phyloP scores from a whole-genome alignment of 2,888 invertebrate genomes.

The Girardia tigrina region DNA sequence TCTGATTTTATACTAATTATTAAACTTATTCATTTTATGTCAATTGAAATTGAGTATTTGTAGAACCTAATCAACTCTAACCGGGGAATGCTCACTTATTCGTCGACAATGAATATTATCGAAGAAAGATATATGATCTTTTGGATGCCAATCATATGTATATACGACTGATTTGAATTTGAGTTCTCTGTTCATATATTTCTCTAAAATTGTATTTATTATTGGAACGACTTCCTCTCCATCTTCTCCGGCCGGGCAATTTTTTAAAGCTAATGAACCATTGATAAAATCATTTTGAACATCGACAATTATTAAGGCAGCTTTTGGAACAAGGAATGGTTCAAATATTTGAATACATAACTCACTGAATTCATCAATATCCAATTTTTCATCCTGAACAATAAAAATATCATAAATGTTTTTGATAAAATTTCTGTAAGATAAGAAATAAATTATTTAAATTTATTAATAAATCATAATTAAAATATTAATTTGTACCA shows the following conservation, averaged over 20 bases:
- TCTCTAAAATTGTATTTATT: conserved; percentile 57
- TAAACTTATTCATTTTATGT: no score
- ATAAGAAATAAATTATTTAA: no score
- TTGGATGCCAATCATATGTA: conserved; percentile 91
- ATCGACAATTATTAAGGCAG: conserved; percentile 76
- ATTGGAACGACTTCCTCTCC: conserved; percentile 70
- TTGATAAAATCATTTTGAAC: conserved; percentile 95
- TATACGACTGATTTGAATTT: conserved; percentile 74
- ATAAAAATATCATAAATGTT: no score
- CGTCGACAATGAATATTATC: conserved; percentile 57
- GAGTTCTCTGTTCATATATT: conserved; percentile 36
- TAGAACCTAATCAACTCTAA: no score
- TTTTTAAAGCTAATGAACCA: conserved; percentile 77
- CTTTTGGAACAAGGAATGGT: neutral
- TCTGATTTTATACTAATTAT: no score
- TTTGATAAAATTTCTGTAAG: no score
- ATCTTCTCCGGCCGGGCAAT: conserved; percentile 69
- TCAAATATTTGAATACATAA: neutral
- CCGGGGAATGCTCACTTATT: neutral
- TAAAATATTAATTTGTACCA: no score
- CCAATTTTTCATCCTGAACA: neutral
- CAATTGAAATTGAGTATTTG: no score
- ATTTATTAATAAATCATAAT: no score
- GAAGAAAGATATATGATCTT: conserved; percentile 83
- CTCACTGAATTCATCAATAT: neutral